These are phyloP conservation scores for Philhelius pedissequus DNA, from an alignment of 2,888 invertebrate species.

Conservation along the genomic window DNA sequence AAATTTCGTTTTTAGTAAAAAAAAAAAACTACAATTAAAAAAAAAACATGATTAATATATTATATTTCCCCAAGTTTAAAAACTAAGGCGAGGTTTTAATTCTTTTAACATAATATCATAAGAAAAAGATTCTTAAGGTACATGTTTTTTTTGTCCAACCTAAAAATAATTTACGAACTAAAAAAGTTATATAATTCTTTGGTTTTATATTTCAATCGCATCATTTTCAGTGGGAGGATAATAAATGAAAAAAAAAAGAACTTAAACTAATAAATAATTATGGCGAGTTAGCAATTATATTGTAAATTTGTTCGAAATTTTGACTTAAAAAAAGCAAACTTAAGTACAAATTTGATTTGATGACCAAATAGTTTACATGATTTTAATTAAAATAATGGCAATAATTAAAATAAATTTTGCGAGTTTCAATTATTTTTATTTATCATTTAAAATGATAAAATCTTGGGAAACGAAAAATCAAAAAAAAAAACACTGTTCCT, in stretches of 20 bases:
- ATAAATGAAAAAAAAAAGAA: not conserved
- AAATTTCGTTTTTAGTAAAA: not conserved
- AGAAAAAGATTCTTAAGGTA: not conserved
- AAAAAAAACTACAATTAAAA: not conserved
- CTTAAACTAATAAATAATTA: conserved; percentile 43
- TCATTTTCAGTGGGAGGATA: conserved; percentile 13
- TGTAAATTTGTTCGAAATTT: conserved; percentile 1
- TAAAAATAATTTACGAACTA: conserved; percentile 48
- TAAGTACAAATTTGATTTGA: conserved; percentile 61
- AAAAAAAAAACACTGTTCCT: not conserved
- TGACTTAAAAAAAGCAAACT: conserved; percentile 10
- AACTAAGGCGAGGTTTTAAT: conserved; percentile 64
- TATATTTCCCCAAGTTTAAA: conserved; percentile 57
- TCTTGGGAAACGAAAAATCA: conserved; percentile 51
- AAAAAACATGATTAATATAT: not conserved
- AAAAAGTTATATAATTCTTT: conserved; percentile 52
- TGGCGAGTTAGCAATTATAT: conserved; percentile 52
- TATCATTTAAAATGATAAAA: not conserved
- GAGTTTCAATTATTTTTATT: not conserved
- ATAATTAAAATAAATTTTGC: not conserved
- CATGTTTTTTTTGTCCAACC: conserved; percentile 25
- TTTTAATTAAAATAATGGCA: conserved; percentile 8
- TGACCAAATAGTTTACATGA: conserved; percentile 21
- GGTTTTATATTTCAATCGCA: conserved; percentile 47
- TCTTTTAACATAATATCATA: conserved; percentile 30